A percentile compares a stretch with the other conserved stretches of the same genome.
Evolutionary conservation across 2,797 vertebrate species (phyloP).

Genomic region (Lagorchestes hirsutus): DNA sequence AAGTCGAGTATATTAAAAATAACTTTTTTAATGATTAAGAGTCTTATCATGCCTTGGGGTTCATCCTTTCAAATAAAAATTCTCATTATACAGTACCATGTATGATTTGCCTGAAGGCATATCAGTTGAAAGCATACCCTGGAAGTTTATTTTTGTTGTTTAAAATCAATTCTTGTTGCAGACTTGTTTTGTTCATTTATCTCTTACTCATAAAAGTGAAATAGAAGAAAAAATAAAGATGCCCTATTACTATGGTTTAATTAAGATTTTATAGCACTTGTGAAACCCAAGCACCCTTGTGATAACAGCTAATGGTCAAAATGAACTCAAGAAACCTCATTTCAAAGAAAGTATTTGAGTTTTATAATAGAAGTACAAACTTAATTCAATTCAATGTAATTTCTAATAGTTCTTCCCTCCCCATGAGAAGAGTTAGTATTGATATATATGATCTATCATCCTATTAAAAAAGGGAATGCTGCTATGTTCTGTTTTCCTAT

Average conservation of each 20-base stretch:
- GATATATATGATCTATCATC: background rate
- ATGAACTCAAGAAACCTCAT: constrained; percentile 21
- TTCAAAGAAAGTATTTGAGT: constrained; percentile 28
- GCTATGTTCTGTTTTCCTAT: background rate
- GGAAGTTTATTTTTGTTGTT: background rate
- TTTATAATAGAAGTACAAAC: constrained; percentile 25
- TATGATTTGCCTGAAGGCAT: constrained; percentile 17
- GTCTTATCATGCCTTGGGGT: constrained; percentile 7
- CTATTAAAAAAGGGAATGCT: background rate
- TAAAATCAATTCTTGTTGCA: constrained; percentile 20
- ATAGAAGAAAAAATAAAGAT: background rate
- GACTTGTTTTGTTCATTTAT: constrained; percentile 2
- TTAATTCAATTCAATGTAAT: constrained; percentile 39
- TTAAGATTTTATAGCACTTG: constrained; percentile 45
- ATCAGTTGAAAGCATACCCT: background rate
- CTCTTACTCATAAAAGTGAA: constrained; percentile 17
- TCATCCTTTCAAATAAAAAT: constrained; percentile 39
- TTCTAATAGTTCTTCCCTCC: background rate
- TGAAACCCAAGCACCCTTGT: background rate
- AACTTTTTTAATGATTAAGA: background rate
- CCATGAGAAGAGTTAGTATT: background rate
- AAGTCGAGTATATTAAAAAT: constrained; percentile 18
- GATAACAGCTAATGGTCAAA: constrained; percentile 1
- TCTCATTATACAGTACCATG: constrained; percentile 12
- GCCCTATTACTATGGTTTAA: constrained; percentile 13